Percentiles rank a stretch among this genome's conserved stretches.
Evolutionary conservation across 2,113 vertebrate species (phyloP).

Genomic region (Cebidichthys violaceus): DNA sequence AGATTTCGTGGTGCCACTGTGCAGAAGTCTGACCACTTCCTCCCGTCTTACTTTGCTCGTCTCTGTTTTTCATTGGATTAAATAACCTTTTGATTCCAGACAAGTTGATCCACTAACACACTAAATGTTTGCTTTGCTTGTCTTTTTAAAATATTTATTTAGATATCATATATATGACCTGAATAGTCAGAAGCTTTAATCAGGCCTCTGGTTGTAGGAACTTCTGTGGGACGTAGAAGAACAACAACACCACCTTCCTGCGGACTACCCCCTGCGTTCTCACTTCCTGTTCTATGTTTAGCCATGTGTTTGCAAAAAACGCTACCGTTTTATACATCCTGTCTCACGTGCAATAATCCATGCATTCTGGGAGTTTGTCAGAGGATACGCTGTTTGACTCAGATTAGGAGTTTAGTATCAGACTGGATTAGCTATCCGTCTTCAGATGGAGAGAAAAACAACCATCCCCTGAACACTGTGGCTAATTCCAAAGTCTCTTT

Average conservation of each 20-base stretch:
- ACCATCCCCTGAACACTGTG: slow-evolving; percentile 9
- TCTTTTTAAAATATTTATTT: no score
- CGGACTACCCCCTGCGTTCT: not conserved
- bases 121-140: no score
- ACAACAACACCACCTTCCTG: slow-evolving; percentile 37
- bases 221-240: not conserved
- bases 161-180: not conserved
- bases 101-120: no score
- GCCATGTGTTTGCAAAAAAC: not conserved
- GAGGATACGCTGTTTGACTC: not conserved
- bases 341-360: not conserved
- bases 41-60: no score
- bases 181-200: not conserved
- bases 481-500: slow-evolving; percentile 54
- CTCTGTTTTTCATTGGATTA: no score
- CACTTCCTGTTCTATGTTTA: slow-evolving; percentile 52
- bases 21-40: no score
- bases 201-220: not conserved
- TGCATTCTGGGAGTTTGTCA: not conserved
- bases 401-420: slow-evolving; percentile 24
- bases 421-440: slow-evolving; percentile 16
- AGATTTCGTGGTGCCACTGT: no score
- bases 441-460: not conserved
- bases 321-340: not conserved
- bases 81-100: no score